phyloP scores from a whole-genome alignment of 2,113 vertebrate species.

The Channa maculata region DNA sequence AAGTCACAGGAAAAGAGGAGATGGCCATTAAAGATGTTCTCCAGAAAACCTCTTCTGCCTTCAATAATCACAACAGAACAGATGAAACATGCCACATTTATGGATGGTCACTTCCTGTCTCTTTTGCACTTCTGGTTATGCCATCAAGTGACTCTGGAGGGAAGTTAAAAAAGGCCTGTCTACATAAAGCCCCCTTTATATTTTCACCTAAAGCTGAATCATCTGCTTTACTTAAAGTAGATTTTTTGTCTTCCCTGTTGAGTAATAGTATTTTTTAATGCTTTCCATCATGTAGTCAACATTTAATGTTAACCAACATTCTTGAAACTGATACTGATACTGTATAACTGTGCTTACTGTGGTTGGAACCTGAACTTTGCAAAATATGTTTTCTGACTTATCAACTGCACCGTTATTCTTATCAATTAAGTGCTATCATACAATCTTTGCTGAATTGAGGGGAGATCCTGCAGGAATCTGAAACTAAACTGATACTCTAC shows the following conservation, averaged over 20 bases:
- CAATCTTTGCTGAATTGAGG: conserved; percentile 24
- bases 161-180: conserved; percentile 8
- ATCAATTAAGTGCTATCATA: conserved; percentile 26
- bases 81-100: conserved; percentile 60
- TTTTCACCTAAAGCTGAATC: conserved; percentile 2
- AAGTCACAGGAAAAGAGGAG: conserved; percentile 20
- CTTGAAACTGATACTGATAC: conserved; percentile 21
- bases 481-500: conserved; percentile 9
- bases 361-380: conserved; percentile 28
- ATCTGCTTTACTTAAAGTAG: background rate
- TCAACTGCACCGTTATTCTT: conserved; percentile 28
- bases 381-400: conserved; percentile 34
- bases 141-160: conserved; percentile 53
- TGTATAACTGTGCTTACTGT: conserved; percentile 1
- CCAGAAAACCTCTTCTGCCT: conserved; percentile 43
- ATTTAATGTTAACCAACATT: background rate
- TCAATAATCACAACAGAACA: conserved; percentile 52
- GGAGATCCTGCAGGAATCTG: no score
- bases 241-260: background rate
- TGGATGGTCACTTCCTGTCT: conserved; percentile 41
- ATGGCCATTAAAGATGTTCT: conserved; percentile 34
- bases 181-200: background rate
- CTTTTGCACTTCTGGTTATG: conserved; percentile 49
- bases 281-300: background rate
- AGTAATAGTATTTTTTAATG: conserved; percentile 10